Evolutionary conservation across 2,113 vertebrate species (phyloP).

Genomic region (Alligator sinensis): DNA sequence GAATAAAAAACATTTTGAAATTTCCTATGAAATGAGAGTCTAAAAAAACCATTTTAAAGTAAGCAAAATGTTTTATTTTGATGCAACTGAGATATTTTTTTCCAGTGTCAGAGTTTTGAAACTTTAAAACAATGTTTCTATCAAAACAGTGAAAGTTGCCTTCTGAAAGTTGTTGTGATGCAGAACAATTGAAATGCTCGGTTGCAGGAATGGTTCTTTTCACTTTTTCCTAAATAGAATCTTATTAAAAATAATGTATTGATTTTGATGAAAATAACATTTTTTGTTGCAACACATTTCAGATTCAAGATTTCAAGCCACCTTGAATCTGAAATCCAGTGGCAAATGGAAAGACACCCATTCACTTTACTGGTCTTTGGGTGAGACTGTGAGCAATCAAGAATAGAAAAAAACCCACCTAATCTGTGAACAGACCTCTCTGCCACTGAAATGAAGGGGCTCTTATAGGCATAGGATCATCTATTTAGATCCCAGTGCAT

Average conservation of each 20-base stretch:
- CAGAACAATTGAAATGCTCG: neutral
- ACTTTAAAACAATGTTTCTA: neutral
- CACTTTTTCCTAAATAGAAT: fast-evolving
- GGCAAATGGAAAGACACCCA: too few relatives aligned
- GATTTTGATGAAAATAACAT: neutral
- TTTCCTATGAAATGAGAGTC: neutral
- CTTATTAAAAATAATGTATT: neutral
- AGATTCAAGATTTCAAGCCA: neutral
- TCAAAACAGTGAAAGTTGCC: neutral
- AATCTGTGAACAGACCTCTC: too few relatives aligned
- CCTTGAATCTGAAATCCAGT: too few relatives aligned
- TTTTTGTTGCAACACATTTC: neutral
- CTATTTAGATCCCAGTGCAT: too few relatives aligned
- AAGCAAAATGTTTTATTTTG: neutral
- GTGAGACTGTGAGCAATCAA: too few relatives aligned
- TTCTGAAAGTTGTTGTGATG: neutral
- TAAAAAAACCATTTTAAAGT: neutral
- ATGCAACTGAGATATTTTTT: neutral
- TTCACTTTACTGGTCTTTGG: too few relatives aligned
- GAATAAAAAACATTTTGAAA: neutral
- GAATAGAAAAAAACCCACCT: too few relatives aligned
- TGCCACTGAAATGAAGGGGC: too few relatives aligned
- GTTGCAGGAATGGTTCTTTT: neutral
- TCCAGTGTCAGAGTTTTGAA: neutral
- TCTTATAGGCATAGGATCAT: too few relatives aligned